phyloP scores from a whole-genome alignment of 2,888 invertebrate genomes.

The Dimorphilus gyrociliatus region DNA sequence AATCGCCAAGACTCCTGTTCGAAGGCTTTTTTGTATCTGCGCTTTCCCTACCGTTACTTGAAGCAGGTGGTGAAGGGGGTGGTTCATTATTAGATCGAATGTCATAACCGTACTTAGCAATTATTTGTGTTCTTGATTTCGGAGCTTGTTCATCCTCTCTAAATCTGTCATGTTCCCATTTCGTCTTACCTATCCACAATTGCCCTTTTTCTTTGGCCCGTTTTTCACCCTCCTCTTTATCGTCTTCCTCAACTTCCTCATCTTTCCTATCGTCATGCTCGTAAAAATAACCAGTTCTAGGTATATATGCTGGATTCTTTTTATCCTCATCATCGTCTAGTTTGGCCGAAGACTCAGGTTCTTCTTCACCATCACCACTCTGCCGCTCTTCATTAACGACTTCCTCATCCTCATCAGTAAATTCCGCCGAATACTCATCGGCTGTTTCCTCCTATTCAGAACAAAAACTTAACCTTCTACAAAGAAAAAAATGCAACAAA shows the following conservation, averaged over 20 bases:
- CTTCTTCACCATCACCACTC: constrained; percentile 58
- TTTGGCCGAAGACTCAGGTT: too few relatives aligned
- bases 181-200: constrained; percentile 44
- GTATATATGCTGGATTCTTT: constrained; percentile 91
- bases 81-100: constrained; percentile 46
- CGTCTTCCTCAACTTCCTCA: constrained; percentile 11
- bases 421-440: constrained; percentile 26
- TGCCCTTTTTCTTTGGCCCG: constrained; percentile 26
- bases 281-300: constrained; percentile 84
- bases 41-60: background rate
- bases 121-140: constrained; percentile 65
- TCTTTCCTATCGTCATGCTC: constrained; percentile 57
- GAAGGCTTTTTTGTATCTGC: background rate
- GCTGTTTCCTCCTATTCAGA: constrained; percentile 20
- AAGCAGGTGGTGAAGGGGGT: constrained; percentile 22
- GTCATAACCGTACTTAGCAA: constrained; percentile 77
- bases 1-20: too few relatives aligned
- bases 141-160: constrained; percentile 63
- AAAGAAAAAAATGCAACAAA: too few relatives aligned
- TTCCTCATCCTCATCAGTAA: constrained; percentile 17
- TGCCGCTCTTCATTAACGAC: constrained; percentile 42
- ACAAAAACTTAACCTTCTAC: too few relatives aligned
- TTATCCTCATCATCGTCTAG: constrained; percentile 84
- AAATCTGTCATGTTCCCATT: constrained; percentile 74
- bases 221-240: constrained; percentile 10